Conservation (phyloP, 2,888 invertebrate species). For the Eupithecia subfuscata region DNA sequence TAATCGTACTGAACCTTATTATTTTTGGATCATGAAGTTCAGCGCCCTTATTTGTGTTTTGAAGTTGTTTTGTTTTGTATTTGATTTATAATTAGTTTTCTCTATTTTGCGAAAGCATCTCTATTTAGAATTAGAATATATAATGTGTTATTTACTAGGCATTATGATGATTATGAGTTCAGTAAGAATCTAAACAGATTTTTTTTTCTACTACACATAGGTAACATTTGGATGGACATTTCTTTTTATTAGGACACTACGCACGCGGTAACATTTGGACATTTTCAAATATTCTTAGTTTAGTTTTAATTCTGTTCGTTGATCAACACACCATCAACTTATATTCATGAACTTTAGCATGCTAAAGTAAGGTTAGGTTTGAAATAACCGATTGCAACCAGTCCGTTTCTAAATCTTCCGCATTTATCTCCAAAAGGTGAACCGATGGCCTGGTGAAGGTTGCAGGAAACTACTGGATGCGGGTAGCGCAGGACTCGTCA, state of each 20-base stretch:
- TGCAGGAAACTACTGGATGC: no score
- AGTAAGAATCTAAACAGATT: background rate
- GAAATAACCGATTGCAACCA: background rate
- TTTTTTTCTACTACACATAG: no score
- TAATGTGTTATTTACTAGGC: no score
- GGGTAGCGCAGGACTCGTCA: background rate
- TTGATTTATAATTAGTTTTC: background rate
- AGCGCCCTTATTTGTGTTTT: background rate
- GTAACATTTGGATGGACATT: background rate
- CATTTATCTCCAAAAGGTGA: no score
- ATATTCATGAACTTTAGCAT: background rate
- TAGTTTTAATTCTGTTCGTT: background rate
- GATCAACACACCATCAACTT: background rate
- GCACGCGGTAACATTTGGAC: background rate
- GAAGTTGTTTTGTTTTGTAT: background rate
- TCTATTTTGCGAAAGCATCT: background rate
- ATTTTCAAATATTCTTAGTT: background rate
- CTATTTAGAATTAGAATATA: no score
- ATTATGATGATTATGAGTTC: background rate
- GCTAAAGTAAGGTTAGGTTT: background rate
- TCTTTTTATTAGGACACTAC: background rate
- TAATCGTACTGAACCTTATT: constrained; percentile 35
- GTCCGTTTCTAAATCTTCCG: background rate
- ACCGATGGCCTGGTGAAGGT: background rate
- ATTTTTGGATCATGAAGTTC: constrained; percentile 17